Evolutionary conservation across 2,797 vertebrate genomes (phyloP), one percentile per base, ranked within the genome.

Genomic region (Cheirogaleus major): DNA sequence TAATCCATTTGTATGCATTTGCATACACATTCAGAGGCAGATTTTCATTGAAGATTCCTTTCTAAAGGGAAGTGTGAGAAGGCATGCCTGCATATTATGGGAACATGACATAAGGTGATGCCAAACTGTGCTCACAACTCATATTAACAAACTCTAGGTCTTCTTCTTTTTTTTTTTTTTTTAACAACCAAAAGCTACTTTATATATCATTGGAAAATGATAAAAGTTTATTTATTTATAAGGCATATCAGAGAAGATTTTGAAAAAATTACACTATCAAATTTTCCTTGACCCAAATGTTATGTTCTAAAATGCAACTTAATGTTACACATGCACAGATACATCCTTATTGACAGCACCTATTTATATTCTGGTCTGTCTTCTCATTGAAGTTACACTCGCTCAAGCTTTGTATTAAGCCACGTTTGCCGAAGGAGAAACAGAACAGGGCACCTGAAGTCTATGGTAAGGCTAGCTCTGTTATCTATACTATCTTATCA

Each of bases 351-450:
- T 93, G 82, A 1, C 22, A 75, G 83, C 30, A 70, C n/a, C 48
- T 73, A 48, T 93, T 95, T 92, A 82, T 89, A 98, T 93, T 97
- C 85, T 55, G 30, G 3, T 95, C 76, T 70, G 23, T 95, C 93
- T 91, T 75, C 22, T 45, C 93, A 97, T 93, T 92, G 30, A 83
- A 83, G 25, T 89, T 95, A 80, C 30, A 88, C 97, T 96, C 97
- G 22, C 76, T 97, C 43, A 55, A 12, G 32, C 69, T 97, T 97
- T 45, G 70, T 17, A 95, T 85, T 82, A 95, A 96, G 43, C 72
- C 22, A 72, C 92, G 96, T 30, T 93, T 92, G 61, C 17, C 73
- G 92, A 95, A 43, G 43, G 75, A 78, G 87, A 91, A 89, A 38
- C 0, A 0, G 95, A 91, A 61, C 11, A 96, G 93, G 45, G 41